Evolutionary conservation across 2,888 invertebrate genomes (phyloP), one percentile per base, ranked within the genome.

Genomic region (Eutolmus rufibarbis): DNA sequence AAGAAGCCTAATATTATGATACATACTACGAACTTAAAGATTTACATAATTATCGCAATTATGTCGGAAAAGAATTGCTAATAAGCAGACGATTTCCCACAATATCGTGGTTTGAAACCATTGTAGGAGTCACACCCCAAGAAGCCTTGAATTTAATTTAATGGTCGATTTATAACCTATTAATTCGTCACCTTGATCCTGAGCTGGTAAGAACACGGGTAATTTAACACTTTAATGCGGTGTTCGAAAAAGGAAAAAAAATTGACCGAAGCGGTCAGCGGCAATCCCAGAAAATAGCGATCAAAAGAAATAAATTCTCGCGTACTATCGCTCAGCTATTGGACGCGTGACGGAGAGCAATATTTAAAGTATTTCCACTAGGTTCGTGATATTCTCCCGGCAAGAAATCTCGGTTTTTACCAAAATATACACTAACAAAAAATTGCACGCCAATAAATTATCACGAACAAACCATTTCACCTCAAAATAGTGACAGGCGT

Each of bases 141-240:
- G 28, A 23, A 66, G 14, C 19, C 23, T 78, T 78, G 40, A 43
- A 37, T 23, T 78, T 40, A 43, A 78, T 40, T 19, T 78, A 78
- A 78, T 43, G 23, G 43, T 78, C 43, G 23, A 78, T 23, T 78
- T 78, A 78, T n/a, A 43, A 78, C 0, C 43, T 19, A 78, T 78
- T 78, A 78, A 78, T 23, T 40, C 78, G 37, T 78, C 78, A 78
- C 78, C 78, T 78, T 78, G 78, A 78, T 43, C 28, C 43, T 23
- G 23, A 46, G 23, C 40, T 23, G 14, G 23, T 43, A 7, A 78
- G 78, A 46, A 78, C 78, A 43, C 19, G 19, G 40, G 37, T 28
- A 78, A 78, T 78, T 78, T 78, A 78, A 37, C 78, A 43, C 78
- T 78, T 78, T 40, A 78, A 78, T 78, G 43, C 43, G 78, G 12